Base-by-base conservation (phyloP, 1,140 invertebrate genomes). In the Papilio xuthus region DNA sequence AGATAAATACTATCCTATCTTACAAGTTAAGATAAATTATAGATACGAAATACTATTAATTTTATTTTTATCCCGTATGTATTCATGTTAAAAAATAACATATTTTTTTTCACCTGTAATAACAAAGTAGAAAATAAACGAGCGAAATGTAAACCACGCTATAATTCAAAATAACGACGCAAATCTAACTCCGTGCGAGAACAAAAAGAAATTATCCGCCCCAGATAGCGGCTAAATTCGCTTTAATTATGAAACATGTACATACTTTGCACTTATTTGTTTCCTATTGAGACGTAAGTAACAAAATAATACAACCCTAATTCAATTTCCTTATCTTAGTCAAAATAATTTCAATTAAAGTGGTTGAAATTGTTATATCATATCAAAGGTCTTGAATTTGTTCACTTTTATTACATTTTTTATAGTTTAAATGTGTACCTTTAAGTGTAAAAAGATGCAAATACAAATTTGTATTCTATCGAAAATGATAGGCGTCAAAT, bases 161-260 rank as follows among this genome's bases (percentile, higher is more conserved):
- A 23, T 73, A 73, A 73, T 20, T 73, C 42, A 73, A 73, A 73
- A 73, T 73, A 73, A 73, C 12, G 42, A 73, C 71, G 12, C 41
- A 23, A 26, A 73, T 72, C 71, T 73, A 47, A 26, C 15, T 44
- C n/a, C 42, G 42, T 32, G 32, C 4, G 71, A 10, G 42, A 73
- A 73, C 71, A 73, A 73, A 73, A 73, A 47, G 71, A 73, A 44
- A 47, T 72, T 72, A 72, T 73, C 42, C 71, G 71, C 71, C 42
- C 41, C n/a, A 73, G 42, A 73, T 73, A 44, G 37, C 20, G 23
- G 23, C n/a, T 73, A 73, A 44, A 47, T 73, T 73, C 41, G 37
- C 42, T 73, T 73, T 73, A 73, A 73, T 73, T 73, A 73, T 47
- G 42, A 50, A 73, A 73, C 42, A 73, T 72, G 71, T 73, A 20